These are phyloP conservation scores for Mimas tiliae DNA, from an alignment of 2,888 invertebrate species.

Conservation along the genomic window DNA sequence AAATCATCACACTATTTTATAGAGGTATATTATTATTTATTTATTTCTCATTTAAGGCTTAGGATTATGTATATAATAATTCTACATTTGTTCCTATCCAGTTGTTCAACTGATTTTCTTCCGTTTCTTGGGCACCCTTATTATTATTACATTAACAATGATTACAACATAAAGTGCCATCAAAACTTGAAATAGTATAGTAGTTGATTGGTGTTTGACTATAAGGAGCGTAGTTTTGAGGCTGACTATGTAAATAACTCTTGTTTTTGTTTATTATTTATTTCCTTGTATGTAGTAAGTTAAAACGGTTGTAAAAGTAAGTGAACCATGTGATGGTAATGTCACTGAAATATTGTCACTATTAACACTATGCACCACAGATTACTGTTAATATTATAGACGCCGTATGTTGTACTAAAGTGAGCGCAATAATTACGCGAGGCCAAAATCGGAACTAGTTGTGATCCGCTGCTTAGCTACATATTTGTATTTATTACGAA, in stretches of 20 bases:
- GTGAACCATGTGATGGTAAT: conserved; percentile 65
- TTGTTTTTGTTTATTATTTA: conserved; percentile 35
- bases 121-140: conserved; percentile 47
- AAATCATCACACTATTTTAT: conserved; percentile 75
- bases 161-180: conserved; percentile 58
- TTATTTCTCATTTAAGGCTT: conserved; percentile 70
- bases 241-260: conserved; percentile 72
- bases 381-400: no score
- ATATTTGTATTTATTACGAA: no score
- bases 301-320: conserved; percentile 5
- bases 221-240: conserved; percentile 48
- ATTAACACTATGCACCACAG: not conserved
- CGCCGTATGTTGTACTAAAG: no score
- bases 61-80: conserved; percentile 51
- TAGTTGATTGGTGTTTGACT: conserved; percentile 8
- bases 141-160: conserved; percentile 41
- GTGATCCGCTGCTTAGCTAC: no score
- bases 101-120: conserved; percentile 46
- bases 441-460: no score
- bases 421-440: no score
- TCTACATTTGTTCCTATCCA: conserved; percentile 69
- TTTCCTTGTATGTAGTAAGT: conserved; percentile 28
- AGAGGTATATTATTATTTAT: conserved; percentile 74
- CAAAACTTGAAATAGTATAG: conserved; percentile 30
- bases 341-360: conserved; percentile 9